Conservation (phyloP, 2,888 invertebrate species). For the Drosophila hamatofila region DNA sequence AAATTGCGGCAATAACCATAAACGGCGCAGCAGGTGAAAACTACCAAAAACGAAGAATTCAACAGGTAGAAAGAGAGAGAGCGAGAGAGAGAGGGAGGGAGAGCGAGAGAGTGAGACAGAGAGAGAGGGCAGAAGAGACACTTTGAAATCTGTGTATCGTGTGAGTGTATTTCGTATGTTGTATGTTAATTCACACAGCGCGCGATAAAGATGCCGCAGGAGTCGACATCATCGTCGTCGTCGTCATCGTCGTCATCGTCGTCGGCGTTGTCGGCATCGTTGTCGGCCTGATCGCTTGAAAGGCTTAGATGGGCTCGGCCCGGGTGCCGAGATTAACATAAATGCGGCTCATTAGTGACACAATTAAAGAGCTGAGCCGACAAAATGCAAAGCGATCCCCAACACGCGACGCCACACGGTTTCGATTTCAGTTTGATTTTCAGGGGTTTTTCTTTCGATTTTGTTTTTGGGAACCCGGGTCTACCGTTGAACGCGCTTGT, state of each 20-base stretch:
- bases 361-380: constrained; percentile 70
- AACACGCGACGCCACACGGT: constrained; percentile 22
- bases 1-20: constrained; percentile 82
- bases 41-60: constrained; percentile 64
- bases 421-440: constrained; percentile 15
- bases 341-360: constrained; percentile 81
- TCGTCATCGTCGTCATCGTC: not conserved
- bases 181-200: constrained; percentile 64
- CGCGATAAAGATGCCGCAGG: constrained; percentile 57
- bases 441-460: constrained; percentile 6
- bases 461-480: constrained; percentile 35
- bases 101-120: not conserved
- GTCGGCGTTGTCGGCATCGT: not conserved
- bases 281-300: constrained; percentile 51
- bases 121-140: not conserved
- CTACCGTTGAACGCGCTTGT: constrained; percentile 68
- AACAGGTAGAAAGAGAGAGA: constrained; percentile 10
- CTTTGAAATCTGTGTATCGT: constrained; percentile 28
- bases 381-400: constrained; percentile 34
- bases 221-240: constrained; percentile 2
- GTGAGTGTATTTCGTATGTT: constrained; percentile 48
- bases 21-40: constrained; percentile 81
- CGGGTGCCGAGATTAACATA: constrained; percentile 80
- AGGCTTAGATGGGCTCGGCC: constrained; percentile 62
- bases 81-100: not conserved